These are phyloP conservation scores for Carpatolechia fugitivella DNA, from an alignment of 2,888 invertebrate species.

Conservation along the genomic window DNA sequence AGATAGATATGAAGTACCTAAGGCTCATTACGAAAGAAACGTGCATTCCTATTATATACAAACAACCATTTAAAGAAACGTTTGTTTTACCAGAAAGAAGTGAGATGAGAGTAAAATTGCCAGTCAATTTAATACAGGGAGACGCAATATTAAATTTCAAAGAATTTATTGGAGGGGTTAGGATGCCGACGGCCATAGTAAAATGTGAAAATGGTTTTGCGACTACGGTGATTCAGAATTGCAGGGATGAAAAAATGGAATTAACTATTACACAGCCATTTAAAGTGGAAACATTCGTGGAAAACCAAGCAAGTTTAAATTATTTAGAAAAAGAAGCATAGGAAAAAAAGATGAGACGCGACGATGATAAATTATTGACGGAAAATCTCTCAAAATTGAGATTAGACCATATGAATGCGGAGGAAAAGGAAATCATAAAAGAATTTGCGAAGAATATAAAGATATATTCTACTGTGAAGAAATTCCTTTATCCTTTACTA, in stretches of 20 bases:
- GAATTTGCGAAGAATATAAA: too few relatives aligned
- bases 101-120: neutral
- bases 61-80: neutral
- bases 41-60: neutral
- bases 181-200: conserved; percentile 25
- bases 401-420: conserved; percentile 23
- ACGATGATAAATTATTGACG: too few relatives aligned
- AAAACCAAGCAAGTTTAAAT: neutral
- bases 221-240: conserved; percentile 21
- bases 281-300: neutral
- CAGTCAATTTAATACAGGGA: conserved; percentile 15
- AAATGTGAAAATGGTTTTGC: conserved; percentile 18
- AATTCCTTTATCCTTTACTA: conserved; percentile 17
- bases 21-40: too few relatives aligned
- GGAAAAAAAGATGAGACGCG: conserved; percentile 11
- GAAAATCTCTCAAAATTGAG: neutral
- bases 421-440: conserved; percentile 18
- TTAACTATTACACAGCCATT: conserved; percentile 15
- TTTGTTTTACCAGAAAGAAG: neutral
- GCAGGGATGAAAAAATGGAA: conserved; percentile 4
- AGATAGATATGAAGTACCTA: neutral
- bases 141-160: conserved; percentile 19
- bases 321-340: neutral
- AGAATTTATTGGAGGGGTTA: conserved; percentile 20
- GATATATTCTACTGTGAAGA: neutral